These are phyloP conservation scores for Colistium nudipinnis DNA, from an alignment of 2,113 vertebrate species.

Conservation along the genomic window DNA sequence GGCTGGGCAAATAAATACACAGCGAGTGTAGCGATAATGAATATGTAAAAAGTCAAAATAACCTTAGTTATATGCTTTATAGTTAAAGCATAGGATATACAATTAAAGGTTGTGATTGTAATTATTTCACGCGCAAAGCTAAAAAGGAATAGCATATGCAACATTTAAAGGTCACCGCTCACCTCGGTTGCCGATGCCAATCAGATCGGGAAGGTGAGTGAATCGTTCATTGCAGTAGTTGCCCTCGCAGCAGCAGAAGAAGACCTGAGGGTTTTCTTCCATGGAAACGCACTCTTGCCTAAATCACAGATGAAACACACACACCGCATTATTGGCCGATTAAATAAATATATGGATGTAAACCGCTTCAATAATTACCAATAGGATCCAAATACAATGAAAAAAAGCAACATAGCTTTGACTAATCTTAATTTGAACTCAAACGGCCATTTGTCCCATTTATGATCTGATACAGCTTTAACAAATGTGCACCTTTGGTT, in stretches of 20 bases:
- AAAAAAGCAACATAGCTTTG: background rate
- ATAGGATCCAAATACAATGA: background rate
- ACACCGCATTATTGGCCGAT: background rate
- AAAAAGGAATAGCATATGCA: too few relatives aligned
- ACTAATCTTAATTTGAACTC: background rate
- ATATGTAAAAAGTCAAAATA: too few relatives aligned
- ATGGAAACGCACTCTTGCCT: conserved; percentile 98
- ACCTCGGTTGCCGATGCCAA: conserved; percentile 78
- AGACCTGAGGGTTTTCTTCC: conserved; percentile 97
- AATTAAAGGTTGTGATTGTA: too few relatives aligned
- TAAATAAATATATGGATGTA: background rate
- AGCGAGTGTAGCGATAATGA: too few relatives aligned
- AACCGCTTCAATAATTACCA: conserved; percentile 4
- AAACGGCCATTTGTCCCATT: background rate
- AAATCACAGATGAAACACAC: conserved; percentile 24
- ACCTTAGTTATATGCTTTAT: too few relatives aligned
- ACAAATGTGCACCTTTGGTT: too few relatives aligned
- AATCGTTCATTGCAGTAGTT: conserved; percentile 98
- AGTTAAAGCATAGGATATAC: too few relatives aligned
- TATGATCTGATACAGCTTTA: background rate
- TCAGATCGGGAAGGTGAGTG: conserved; percentile 92
- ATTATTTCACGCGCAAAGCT: too few relatives aligned
- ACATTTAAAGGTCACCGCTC: conserved; percentile 42
- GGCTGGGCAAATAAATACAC: background rate
- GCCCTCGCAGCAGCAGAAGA: conserved; percentile 99